A percentile compares a stretch with the other conserved stretches of the same genome.
These are phyloP conservation scores for Garrulus glandarius DNA, from an alignment of 2,797 vertebrate species.

Conservation along the genomic window DNA sequence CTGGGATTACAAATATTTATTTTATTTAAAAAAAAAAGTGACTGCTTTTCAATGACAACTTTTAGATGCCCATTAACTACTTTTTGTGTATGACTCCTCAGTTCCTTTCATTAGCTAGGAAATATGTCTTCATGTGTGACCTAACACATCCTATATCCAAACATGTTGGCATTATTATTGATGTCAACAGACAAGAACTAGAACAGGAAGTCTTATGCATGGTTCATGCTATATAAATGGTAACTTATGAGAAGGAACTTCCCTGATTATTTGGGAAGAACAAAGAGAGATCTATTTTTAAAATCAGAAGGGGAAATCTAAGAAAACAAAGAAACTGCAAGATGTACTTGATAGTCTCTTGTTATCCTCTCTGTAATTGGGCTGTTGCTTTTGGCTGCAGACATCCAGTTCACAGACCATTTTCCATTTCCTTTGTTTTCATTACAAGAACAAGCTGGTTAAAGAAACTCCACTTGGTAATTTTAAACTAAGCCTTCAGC, in stretches of 20 bases:
- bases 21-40: not conserved
- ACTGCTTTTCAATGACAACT: not conserved
- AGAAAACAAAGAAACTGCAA: constrained; percentile 58
- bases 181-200: not conserved
- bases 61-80: not conserved
- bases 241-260: constrained; percentile 17
- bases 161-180: not conserved
- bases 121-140: not conserved
- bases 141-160: constrained; percentile 4
- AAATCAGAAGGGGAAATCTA: constrained; percentile 28
- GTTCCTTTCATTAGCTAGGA: not conserved
- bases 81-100: not conserved
- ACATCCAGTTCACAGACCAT: constrained; percentile 39
- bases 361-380: constrained; percentile 34
- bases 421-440: constrained; percentile 65
- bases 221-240: constrained; percentile 14
- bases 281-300: constrained; percentile 43
- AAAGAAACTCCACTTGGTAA: constrained; percentile 17
- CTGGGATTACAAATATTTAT: not conserved
- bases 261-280: constrained; percentile 31
- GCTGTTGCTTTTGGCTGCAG: constrained; percentile 61
- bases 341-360: constrained; percentile 36
- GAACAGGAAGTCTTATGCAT: constrained; percentile 21
- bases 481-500: constrained; percentile 24
- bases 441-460: constrained; percentile 45